A percentile compares a stretch with the other conserved stretches of the same genome.
Conservation (phyloP, 2,888 invertebrate species). For the Drosophila mayaguana region DNA sequence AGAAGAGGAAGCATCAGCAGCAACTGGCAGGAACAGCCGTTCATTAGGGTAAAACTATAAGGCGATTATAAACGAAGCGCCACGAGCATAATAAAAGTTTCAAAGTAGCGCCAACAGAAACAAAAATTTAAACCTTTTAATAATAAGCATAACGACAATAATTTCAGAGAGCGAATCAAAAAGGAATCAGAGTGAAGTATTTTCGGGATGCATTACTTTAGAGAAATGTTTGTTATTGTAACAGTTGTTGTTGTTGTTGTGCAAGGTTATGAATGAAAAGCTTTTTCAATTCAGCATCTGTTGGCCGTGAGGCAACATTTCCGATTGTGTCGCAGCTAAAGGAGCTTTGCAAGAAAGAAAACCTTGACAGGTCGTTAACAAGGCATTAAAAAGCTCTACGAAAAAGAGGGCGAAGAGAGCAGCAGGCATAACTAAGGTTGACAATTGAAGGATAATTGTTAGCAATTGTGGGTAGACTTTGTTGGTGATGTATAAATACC, state of each 20-base stretch:
- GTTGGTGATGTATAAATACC: background rate
- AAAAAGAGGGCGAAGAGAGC: constrained; percentile 5
- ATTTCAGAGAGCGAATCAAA: constrained; percentile 5
- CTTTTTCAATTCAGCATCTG: constrained; percentile 66
- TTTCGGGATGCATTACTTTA: background rate
- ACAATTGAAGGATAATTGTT: constrained; percentile 35
- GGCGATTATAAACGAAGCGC: constrained; percentile 59
- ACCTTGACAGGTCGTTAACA: constrained; percentile 50
- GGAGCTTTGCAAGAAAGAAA: constrained; percentile 36
- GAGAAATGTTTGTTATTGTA: constrained; percentile 10
- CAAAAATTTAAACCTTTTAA: constrained; percentile 9
- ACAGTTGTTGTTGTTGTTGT: constrained; percentile 50
- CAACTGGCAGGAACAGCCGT: constrained; percentile 11
- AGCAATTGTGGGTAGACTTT: constrained; percentile 22
- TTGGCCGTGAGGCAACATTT: constrained; percentile 48
- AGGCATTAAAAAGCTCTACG: constrained; percentile 39
- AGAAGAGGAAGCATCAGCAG: background rate
- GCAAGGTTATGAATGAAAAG: constrained; percentile 84
- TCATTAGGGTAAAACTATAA: constrained; percentile 53
- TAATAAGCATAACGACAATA: constrained; percentile 12
- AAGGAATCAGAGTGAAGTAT: background rate
- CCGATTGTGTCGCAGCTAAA: constrained; percentile 34
- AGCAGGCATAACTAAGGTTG: constrained; percentile 5
- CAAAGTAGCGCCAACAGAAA: constrained; percentile 1
- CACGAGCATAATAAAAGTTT: background rate